phyloP scores from a whole-genome alignment of 2,888 invertebrate species.

The Dioctria rufipes region DNA sequence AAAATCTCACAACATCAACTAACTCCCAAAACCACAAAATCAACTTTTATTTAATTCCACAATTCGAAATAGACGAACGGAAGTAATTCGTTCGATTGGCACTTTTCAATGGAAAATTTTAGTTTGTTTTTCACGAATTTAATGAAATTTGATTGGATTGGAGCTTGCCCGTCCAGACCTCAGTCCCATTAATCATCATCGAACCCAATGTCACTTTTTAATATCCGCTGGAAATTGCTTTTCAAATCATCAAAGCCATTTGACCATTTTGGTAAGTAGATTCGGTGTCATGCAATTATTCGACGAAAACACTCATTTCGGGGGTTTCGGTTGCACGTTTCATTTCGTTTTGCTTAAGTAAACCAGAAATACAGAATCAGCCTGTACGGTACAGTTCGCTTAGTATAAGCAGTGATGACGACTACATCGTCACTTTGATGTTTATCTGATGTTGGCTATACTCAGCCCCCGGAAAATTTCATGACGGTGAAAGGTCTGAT shows the following conservation, averaged over 20 bases:
- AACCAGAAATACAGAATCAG: no score
- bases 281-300: constrained; percentile 1
- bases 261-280: neutral
- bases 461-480: no score
- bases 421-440: no score
- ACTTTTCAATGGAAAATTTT: neutral
- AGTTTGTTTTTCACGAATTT: neutral
- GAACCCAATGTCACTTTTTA: constrained; percentile 1
- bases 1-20: no score
- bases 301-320: no score
- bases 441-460: no score
- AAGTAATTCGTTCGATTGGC: constrained; percentile 12
- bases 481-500: no score
- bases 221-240: constrained; percentile 18
- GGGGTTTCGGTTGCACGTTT: no score
- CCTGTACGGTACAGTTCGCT: no score
- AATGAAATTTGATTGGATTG: neutral
- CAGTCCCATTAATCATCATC: constrained; percentile 13
- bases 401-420: no score
- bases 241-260: neutral
- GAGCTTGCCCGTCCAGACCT: neutral
- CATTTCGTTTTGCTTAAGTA: no score
- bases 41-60: neutral
- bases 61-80: neutral
- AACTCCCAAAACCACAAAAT: no score